phyloP scores from a whole-genome alignment of 1,140 invertebrate genomes.

The Bombus balteatus region DNA sequence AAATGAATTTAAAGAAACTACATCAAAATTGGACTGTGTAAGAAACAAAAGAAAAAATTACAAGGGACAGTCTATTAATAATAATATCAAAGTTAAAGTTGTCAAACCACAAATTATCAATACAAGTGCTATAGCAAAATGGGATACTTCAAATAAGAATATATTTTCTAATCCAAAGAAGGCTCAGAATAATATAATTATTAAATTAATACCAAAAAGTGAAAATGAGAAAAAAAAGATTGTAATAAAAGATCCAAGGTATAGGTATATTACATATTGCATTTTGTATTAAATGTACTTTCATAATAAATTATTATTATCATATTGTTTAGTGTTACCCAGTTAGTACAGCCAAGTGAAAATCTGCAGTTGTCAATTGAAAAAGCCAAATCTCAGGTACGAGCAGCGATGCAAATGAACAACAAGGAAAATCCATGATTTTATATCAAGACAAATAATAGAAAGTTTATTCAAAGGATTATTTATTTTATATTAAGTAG shows the following conservation, averaged over 20 bases:
- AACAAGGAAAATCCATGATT: constrained; percentile 8
- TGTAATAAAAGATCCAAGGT: constrained; percentile 74
- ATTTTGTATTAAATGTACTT: not conserved
- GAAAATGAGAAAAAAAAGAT: constrained; percentile 70
- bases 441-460: constrained; percentile 29
- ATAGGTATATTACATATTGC: constrained; percentile 61
- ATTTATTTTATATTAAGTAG: constrained; percentile 56
- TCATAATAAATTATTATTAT: constrained; percentile 2
- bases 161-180: constrained; percentile 74
- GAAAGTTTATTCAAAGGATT: constrained; percentile 11
- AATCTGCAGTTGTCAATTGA: constrained; percentile 73
- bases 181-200: constrained; percentile 70
- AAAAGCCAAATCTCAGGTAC: constrained; percentile 72
- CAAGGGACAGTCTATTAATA: constrained; percentile 65
- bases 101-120: constrained; percentile 72
- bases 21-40: constrained; percentile 2
- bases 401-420: constrained; percentile 69
- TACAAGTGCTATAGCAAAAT: constrained; percentile 68
- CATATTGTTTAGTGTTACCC: constrained; percentile 69
- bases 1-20: constrained; percentile 15
- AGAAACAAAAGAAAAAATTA: constrained; percentile 75
- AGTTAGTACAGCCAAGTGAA: constrained; percentile 72
- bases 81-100: constrained; percentile 63
- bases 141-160: constrained; percentile 49
- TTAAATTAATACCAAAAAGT: constrained; percentile 69